Conservation (phyloP, 2,888 invertebrate genomes). For the Brachycybe producta region DNA sequence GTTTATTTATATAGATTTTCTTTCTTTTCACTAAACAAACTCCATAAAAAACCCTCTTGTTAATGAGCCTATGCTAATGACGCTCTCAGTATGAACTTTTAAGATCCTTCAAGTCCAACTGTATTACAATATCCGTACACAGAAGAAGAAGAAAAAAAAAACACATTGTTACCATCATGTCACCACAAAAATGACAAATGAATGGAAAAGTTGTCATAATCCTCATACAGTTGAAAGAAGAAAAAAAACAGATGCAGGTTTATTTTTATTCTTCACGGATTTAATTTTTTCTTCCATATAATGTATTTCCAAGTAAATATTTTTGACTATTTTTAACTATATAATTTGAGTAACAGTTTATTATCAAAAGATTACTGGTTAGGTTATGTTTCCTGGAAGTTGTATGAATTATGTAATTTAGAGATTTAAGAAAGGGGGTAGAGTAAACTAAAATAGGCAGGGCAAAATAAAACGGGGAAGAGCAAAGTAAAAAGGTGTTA, state of each 20-base stretch:
- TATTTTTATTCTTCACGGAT: constrained; percentile 6
- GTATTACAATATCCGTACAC: neutral
- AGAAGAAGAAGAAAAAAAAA: neutral
- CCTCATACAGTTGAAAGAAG: constrained; percentile 9
- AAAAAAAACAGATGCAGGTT: constrained; percentile 7
- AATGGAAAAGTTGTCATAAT: constrained; percentile 13
- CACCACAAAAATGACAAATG: constrained; percentile 13
- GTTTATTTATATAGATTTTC: constrained; percentile 10
- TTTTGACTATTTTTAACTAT: no score
- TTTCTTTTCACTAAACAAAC: constrained; percentile 5
- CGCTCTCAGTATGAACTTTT: neutral
- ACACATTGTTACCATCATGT: constrained; percentile 13
- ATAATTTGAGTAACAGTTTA: no score
- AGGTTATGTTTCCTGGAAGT: no score
- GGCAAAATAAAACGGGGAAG: no score
- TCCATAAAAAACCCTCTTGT: constrained; percentile 10
- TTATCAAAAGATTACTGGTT: no score
- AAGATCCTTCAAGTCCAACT: neutral
- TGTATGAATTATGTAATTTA: no score
- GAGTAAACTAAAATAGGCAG: no score
- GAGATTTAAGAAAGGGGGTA: no score
- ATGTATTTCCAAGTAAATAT: no score
- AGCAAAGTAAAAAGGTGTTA: no score
- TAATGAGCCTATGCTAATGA: constrained; percentile 17
- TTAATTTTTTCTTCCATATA: no score